Evolutionary conservation across 1,140 invertebrate species (phyloP).

Genomic region (Drosophila melanica): DNA sequence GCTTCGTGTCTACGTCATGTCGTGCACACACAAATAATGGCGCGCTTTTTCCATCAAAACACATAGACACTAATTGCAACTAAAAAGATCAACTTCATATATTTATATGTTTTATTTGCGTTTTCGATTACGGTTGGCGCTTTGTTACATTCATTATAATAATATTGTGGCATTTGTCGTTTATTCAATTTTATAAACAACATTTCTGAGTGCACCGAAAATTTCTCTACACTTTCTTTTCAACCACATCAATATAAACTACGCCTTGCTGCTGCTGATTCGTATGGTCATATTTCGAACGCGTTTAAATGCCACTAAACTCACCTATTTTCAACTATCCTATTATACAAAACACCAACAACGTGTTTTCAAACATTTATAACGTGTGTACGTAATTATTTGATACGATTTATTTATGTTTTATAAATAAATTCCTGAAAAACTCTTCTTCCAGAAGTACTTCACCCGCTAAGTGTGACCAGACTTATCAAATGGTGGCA

Average conservation of each 20-base stretch:
- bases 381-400: slow-evolving; percentile 71
- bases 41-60: slow-evolving; percentile 75
- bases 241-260: slow-evolving; percentile 80
- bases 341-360: slow-evolving; percentile 67
- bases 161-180: slow-evolving; percentile 30
- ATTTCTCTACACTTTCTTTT: slow-evolving; percentile 84
- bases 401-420: slow-evolving; percentile 70
- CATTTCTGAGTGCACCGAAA: slow-evolving; percentile 67
- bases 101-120: slow-evolving; percentile 16
- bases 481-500: background rate
- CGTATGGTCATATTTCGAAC: slow-evolving; percentile 61
- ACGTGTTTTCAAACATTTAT: slow-evolving; percentile 80
- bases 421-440: slow-evolving; percentile 70
- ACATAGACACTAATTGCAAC: slow-evolving; percentile 45
- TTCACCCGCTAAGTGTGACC: slow-evolving; percentile 50
- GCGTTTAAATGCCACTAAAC: slow-evolving; percentile 68
- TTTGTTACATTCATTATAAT: slow-evolving; percentile 34
- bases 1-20: slow-evolving; percentile 75
- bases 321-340: slow-evolving; percentile 79
- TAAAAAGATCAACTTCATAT: slow-evolving; percentile 55
- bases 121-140: slow-evolving; percentile 6
- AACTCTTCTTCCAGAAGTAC: slow-evolving; percentile 67
- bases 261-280: slow-evolving; percentile 67
- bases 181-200: slow-evolving; percentile 61
- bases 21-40: slow-evolving; percentile 72